Conservation (phyloP, 2,113 vertebrate species). For the Scartelaos histophorus region DNA sequence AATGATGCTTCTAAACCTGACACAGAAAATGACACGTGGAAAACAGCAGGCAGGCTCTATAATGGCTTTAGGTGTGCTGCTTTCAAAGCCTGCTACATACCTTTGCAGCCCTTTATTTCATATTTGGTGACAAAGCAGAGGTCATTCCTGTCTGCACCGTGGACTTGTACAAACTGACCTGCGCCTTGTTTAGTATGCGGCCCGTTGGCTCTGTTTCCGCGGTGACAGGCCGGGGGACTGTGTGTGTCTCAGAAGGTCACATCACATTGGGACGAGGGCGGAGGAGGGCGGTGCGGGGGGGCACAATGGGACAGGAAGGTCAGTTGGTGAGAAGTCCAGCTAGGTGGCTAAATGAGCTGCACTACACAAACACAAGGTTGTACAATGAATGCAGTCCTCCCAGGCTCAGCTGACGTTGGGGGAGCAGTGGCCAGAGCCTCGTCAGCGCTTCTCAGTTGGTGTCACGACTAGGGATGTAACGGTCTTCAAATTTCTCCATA, state of each 20-base stretch:
- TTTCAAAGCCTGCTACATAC: slow-evolving; percentile 7
- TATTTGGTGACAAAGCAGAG: slow-evolving; percentile 10
- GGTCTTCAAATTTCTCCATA: too few species aligned
- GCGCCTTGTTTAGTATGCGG: slow-evolving; percentile 50
- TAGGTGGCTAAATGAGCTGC: slow-evolving; percentile 10
- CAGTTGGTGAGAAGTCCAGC: slow-evolving; percentile 33
- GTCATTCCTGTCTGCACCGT: slow-evolving; percentile 1
- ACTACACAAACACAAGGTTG: slow-evolving; percentile 6
- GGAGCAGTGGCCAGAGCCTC: slow-evolving; percentile 17
- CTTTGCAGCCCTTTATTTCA: slow-evolving; percentile 10
- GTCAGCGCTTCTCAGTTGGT: slow-evolving; percentile 49
- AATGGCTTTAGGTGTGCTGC: slow-evolving; percentile 20
- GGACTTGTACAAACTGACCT: slow-evolving; percentile 30
- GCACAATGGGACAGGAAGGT: slow-evolving; percentile 29
- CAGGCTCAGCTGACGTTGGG: slow-evolving; percentile 39
- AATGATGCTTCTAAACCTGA: slow-evolving; percentile 46
- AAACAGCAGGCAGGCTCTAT: slow-evolving; percentile 11
- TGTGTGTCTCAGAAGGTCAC: slow-evolving; percentile 62
- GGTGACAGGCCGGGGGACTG: slow-evolving; percentile 44
- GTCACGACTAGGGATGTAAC: neutral
- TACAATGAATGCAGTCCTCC: slow-evolving; percentile 23
- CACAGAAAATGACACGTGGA: slow-evolving; percentile 31
- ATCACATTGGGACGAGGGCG: slow-evolving; percentile 32
- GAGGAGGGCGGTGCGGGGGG: slow-evolving; percentile 13
- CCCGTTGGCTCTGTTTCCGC: slow-evolving; percentile 21